These are phyloP conservation scores for Perizoma flavofasciatum DNA, from an alignment of 2,888 invertebrate species.

Conservation along the genomic window DNA sequence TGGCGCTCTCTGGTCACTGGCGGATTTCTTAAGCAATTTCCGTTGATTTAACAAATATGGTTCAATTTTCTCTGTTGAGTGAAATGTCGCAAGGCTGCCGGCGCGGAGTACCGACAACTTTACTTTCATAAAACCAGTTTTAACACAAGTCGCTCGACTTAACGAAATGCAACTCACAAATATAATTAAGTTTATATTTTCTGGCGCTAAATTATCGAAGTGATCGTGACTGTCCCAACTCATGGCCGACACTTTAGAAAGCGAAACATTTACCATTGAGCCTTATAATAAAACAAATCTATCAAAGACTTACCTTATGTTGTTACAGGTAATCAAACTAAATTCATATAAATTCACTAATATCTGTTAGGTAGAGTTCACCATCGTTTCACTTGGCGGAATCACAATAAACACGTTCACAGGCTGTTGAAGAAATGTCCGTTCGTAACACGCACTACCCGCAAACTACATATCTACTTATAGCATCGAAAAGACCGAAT, in stretches of 20 bases:
- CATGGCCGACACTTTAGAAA: slow-evolving; percentile 80
- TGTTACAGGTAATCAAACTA: slow-evolving; percentile 55
- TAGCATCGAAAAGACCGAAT: slow-evolving; percentile 57
- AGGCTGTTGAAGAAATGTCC: slow-evolving; percentile 54
- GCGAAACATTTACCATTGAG: slow-evolving; percentile 73
- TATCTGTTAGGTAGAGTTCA: slow-evolving; percentile 73
- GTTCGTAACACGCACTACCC: slow-evolving; percentile 67
- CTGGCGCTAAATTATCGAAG: slow-evolving; percentile 55
- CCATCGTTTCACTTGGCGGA: slow-evolving; percentile 73
- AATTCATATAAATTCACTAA: slow-evolving; percentile 63
- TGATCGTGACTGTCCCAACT: slow-evolving; percentile 70
- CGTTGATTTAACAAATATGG: slow-evolving; percentile 41
- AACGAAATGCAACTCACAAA: slow-evolving; percentile 41
- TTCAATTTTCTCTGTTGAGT: slow-evolving; percentile 58
- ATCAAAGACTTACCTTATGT: slow-evolving; percentile 66
- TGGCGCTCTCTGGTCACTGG: too few species aligned
- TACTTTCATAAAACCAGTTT: slow-evolving; percentile 73
- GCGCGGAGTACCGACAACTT: slow-evolving; percentile 51
- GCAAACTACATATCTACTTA: slow-evolving; percentile 57
- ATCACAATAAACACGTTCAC: slow-evolving; percentile 73
- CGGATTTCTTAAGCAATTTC: slow-evolving; percentile 33
- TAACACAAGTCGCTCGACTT: slow-evolving; percentile 48
- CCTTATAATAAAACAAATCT: slow-evolving; percentile 54
- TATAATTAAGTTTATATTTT: slow-evolving; percentile 54
- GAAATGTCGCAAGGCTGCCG: slow-evolving; percentile 62